These are phyloP conservation scores for Kudoa iwatai DNA, from an alignment of 30 jellyfish, hydroid and myxozoan species.

Conservation along the genomic window DNA sequence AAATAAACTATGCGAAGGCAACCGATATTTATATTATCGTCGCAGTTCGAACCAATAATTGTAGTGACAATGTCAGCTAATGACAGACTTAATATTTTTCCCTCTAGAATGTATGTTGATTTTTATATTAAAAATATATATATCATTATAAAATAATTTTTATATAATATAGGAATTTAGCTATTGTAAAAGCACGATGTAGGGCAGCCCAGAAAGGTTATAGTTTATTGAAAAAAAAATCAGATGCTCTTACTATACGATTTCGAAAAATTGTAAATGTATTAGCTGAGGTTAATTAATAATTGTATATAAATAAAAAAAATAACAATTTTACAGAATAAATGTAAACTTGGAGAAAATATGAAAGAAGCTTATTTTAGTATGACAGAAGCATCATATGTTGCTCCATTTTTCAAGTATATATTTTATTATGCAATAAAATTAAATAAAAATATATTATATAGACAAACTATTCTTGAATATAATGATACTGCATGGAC, in stretches of 20 bases:
- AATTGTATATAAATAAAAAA: too few species aligned
- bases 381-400: constrained; percentile 67
- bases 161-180: constrained; percentile 90
- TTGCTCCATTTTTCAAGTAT: constrained; percentile 94
- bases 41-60: too few species aligned
- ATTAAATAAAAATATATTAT: too few species aligned
- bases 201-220: constrained; percentile 93
- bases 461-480: too few species aligned
- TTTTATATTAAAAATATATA: too few species aligned
- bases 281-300: constrained; percentile 54
- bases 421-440: too few species aligned
- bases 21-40: too few species aligned
- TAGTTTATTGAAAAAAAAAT: constrained; percentile 46
- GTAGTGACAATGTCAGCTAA: too few species aligned
- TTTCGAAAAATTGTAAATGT: constrained; percentile 42
- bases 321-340: constrained; percentile 40
- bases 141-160: too few species aligned
- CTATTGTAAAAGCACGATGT: constrained; percentile 31
- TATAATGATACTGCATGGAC: constrained; percentile 96
- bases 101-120: too few species aligned
- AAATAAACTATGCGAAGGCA: too few species aligned
- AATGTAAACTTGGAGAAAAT: constrained; percentile 55
- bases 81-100: too few species aligned
- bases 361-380: constrained; percentile 70
- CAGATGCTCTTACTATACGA: constrained; percentile 71